Base-by-base conservation (phyloP, 2,888 invertebrate genomes). In the Merodon equestris region DNA sequence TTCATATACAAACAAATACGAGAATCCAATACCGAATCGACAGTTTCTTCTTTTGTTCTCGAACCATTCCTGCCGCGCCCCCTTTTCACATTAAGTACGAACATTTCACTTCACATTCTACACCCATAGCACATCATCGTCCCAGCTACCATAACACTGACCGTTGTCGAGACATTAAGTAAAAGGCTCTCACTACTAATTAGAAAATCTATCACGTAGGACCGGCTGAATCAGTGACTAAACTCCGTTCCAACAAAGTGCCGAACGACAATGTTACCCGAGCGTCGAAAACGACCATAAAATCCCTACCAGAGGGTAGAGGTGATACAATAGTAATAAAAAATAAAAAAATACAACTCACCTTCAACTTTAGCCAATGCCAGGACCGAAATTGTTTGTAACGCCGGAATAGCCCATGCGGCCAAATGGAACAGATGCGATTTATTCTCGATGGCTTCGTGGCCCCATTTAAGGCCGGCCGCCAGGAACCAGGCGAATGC, bases 321-420 rank as follows among this genome's bases (percentile, higher is more conserved):
- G 27, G 27, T 27, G 27, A 2, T 27, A 27, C 7, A 27, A 27
- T 27, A 7, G 27, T 4, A 27, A 27, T 4, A 27, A 27, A 27
- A 27, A 27, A 4, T 27, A 27, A 27, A 4, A 7, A 27, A 27
- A 7, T 2, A 40, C 40, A 27, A 86, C 88, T 88, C 83, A 96
- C 96, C 97, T 92, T 97, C 97, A 86, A 98, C 96, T 93, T 96
- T 96, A 83, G 97, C 96, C 93, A 97, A 94, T 4, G 97, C 97
- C 82, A 98, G 91, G 84, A 98, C 96, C 70, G 96, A 96, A 87
- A 98, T 97, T 57, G 98, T 98, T 89, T 97, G 96, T 71, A 97
- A 92, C 66, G 98, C 98, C 57, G 98, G 98, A 56, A 98, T 94
- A 63, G 97, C 97, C 98, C 98, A 98, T n/a, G 98, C 98, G 67